Evolutionary conservation across 2,888 invertebrate genomes (phyloP).

Genomic region (Hirtodrosophila confusa): DNA sequence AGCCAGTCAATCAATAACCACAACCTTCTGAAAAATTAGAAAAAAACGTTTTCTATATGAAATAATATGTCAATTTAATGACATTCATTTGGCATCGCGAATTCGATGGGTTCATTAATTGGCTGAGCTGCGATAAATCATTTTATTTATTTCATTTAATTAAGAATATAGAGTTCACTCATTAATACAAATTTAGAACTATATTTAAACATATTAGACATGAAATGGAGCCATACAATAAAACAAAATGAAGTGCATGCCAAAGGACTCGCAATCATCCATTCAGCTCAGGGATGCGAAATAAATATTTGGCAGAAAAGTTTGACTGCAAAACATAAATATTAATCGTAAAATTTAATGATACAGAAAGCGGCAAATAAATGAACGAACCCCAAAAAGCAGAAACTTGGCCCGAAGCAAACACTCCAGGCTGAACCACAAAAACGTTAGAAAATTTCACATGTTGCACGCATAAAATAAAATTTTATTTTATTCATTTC

Average conservation of each 20-base stretch:
- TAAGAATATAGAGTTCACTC: too few species aligned
- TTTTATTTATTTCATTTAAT: too few species aligned
- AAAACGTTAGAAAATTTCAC: slow-evolving; percentile 70
- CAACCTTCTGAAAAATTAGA: not conserved
- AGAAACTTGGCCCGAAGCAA: slow-evolving; percentile 32
- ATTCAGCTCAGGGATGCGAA: slow-evolving; percentile 2
- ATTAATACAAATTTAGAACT: not conserved
- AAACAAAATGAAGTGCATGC: slow-evolving; percentile 14
- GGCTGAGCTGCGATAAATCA: slow-evolving; percentile 1
- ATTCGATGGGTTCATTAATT: not conserved
- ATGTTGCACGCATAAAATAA: slow-evolving; percentile 82
- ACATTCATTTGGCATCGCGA: not conserved
- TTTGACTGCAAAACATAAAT: slow-evolving; percentile 21
- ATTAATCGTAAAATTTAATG: slow-evolving; percentile 69
- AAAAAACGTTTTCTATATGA: not conserved
- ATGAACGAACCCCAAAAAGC: slow-evolving; percentile 20
- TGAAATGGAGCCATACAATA: not conserved
- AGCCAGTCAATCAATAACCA: not conserved
- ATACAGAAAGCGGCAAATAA: slow-evolving; percentile 41
- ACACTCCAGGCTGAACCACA: not conserved
- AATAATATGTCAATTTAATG: slow-evolving; percentile 1
- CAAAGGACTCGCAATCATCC: slow-evolving; percentile 3
- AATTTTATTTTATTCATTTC: slow-evolving; percentile 83
- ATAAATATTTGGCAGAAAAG: slow-evolving; percentile 5
- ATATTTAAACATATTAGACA: too few species aligned